Evolutionary conservation across 2,888 invertebrate genomes (phyloP), one percentile per base, ranked within the genome.

Genomic region (Trichopoda pennipes): DNA sequence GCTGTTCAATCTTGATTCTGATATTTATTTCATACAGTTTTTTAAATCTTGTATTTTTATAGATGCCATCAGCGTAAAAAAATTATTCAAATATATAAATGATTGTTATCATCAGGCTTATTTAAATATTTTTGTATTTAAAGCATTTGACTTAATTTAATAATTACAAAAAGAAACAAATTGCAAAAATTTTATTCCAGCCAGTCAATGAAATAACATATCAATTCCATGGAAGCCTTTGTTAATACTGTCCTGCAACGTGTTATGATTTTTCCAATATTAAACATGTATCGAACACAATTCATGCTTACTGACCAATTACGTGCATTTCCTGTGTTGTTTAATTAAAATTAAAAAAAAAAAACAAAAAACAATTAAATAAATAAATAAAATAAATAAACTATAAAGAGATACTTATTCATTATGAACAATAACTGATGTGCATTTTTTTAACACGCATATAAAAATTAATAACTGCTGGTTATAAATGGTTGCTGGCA

Each of bases 301-400:
- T 81, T 84, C 83, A 79, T 83, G 84, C 81, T 66, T 77, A 81
- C 76, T 86, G 86, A 87, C 89, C 88, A 88, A 89, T 89, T 89
- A 89, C 85, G 85, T 85, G 88, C 85, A 86, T 85, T 87, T 87
- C 87, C 86, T 84, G 82, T 84, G 80, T 81, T 81, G 84, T 84
- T 77, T 23, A 74, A 64, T 75, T 56, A 28, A 80, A 80, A 51
- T 49, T 42, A 17, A 58, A 60, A 23, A 17, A 61, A 32, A 28
- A 28, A 7, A 28, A 28, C 28, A 28, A 28, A 28, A 32, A 28
- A 28, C 8, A 28, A 28, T 8, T 7, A 28, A 28, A 4, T 6
- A 28, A 28, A 28, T 6, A 28, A 28, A 28, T 47, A 49, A 38
- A 17, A 16, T 47, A 60, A 64, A 74, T 28, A 76, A 69, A 76